Percentiles rank a stretch among this genome's conserved stretches.
These are phyloP conservation scores for Eulimnadia texana DNA, from an alignment of 1,140 invertebrate genomes.

Conservation along the genomic window DNA sequence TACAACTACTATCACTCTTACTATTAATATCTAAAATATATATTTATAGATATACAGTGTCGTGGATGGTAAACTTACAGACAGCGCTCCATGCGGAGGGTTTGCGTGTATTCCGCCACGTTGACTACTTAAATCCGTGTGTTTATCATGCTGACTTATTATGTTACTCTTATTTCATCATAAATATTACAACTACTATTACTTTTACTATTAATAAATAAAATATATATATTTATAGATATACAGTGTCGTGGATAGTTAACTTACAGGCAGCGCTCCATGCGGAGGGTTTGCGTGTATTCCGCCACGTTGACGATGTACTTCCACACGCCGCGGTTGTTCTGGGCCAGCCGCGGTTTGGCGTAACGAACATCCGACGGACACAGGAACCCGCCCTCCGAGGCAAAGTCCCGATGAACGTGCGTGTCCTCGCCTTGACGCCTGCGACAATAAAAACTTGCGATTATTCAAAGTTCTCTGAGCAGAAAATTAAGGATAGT, in stretches of 20 bases:
- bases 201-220: too few species aligned
- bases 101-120: conserved; percentile 69
- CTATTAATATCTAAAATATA: too few species aligned
- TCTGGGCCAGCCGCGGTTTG: conserved; percentile 60
- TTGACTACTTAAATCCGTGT: too few species aligned
- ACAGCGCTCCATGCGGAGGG: conserved; percentile 66
- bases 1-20: too few species aligned
- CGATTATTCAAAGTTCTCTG: too few species aligned
- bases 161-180: too few species aligned
- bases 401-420: conserved; percentile 30
- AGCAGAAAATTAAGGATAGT: too few species aligned
- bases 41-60: too few species aligned
- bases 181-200: too few species aligned
- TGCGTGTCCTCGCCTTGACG: conserved; percentile 20
- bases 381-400: conserved; percentile 57
- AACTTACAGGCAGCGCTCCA: conserved; percentile 66
- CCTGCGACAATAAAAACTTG: neutral
- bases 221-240: too few species aligned
- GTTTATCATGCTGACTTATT: too few species aligned
- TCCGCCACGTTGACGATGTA: conserved; percentile 74
- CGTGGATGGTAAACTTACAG: too few species aligned
- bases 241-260: neutral
- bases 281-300: conserved; percentile 63
- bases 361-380: conserved; percentile 70
- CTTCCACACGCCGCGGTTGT: conserved; percentile 61